These are phyloP conservation scores for Patella caerulea DNA, from an alignment of 2,888 invertebrate species.

Conservation along the genomic window DNA sequence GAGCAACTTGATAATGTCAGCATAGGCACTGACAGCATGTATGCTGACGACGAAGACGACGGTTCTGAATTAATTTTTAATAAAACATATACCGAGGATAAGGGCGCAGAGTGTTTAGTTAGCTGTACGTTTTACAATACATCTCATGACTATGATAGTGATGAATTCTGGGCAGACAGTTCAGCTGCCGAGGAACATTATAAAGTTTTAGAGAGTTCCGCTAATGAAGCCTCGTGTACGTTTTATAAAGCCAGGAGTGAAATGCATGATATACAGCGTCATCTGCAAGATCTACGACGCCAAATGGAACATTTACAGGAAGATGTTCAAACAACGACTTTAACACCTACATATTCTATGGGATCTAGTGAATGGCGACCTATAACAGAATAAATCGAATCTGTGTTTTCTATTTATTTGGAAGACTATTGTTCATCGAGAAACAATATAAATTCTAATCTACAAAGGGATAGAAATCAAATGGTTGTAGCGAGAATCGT, in stretches of 20 bases:
- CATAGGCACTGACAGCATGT: conserved; percentile 54
- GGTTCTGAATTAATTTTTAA: conserved; percentile 53
- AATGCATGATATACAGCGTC: conserved; percentile 64
- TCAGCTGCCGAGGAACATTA: conserved; percentile 41
- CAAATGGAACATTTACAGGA: conserved; percentile 62
- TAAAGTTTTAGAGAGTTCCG: conserved; percentile 45
- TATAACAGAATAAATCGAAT: conserved; percentile 36
- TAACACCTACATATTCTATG: conserved; percentile 40
- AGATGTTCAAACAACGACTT: conserved; percentile 44
- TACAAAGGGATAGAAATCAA: no score
- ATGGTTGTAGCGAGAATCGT: no score
- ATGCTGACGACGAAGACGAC: conserved; percentile 63
- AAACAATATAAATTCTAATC: no score
- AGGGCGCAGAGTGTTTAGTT: conserved; percentile 40
- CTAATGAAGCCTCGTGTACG: conserved; percentile 48
- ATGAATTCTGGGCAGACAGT: conserved; percentile 41
- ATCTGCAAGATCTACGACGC: conserved; percentile 54
- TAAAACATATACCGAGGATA: conserved; percentile 53
- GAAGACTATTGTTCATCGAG: no score
- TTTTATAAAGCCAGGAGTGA: conserved; percentile 60
- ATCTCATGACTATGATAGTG: conserved; percentile 34
- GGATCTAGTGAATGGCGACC: conserved; percentile 41
- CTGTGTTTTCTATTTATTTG: no score
- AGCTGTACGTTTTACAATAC: conserved; percentile 36
- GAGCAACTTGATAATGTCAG: conserved; percentile 55